Evolutionary conservation across 2,113 vertebrate species (phyloP), one percentile per base, ranked within the genome.

Genomic region (Rhizomys pruinosus): DNA sequence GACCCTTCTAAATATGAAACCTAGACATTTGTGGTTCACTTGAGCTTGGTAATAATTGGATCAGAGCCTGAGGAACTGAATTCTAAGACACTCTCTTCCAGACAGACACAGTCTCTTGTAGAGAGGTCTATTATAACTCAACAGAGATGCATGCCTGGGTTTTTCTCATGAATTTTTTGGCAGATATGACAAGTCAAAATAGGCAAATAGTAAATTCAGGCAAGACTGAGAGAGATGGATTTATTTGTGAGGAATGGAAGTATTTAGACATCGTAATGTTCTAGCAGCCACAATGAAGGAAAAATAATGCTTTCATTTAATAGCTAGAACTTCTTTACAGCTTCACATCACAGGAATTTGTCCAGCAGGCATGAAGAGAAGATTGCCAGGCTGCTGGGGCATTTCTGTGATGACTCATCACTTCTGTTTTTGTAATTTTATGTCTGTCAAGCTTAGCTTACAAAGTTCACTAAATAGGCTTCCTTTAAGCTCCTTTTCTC

Each of bases 401-500:
- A 13, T 0, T 39, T 68, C 57, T 44, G n/a, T 44, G 16, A 63
- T 76, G 27, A 69, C 72, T 73, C 47, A 55, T 0, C 5, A 1
- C 1, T 69, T 34, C 59, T 80, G 13, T 27, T 42, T 73, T 15
- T 57, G 8, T 84, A 79, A 72, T 74, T 63, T 80, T 22, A 29
- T 20, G 15, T 84, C 71, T 32, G 29, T 71, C 27, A 27, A 34
- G 71, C 69, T 66, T 59, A 84, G 47, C 27, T 69, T 59, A 80
- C 66, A 19, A 78, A 84, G 42, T 87, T 87, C 82, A 77, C 59
- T 68, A 42, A 25, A 66, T 13, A 72, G 78, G n/a, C 55, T 34
- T 47, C 61, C 17, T 27, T 64, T 47, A 23, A 27, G 9, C 47
- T 63, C 10, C 78, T 96, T 55, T 64, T 97, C 55, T 82, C 19